Percentiles rank a stretch among this genome's conserved stretches.
Conservation (phyloP, 2,113 vertebrate genomes). For the Cyprinodon tularosa region DNA sequence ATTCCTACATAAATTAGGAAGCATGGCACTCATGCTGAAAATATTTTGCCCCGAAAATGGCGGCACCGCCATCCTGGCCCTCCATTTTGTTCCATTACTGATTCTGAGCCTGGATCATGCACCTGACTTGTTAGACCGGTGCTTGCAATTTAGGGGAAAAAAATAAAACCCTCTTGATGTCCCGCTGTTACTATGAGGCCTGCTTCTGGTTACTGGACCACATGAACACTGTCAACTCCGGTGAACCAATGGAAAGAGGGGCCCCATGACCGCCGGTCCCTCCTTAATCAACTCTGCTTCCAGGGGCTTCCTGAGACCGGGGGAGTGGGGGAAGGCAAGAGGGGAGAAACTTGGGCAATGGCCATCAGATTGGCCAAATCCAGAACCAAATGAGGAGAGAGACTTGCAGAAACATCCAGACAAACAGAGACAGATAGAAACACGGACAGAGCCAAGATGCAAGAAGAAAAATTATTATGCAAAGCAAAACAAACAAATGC, state of each 20-base stretch:
- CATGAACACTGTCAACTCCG: slow-evolving; percentile 36
- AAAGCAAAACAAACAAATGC: slow-evolving; percentile 35
- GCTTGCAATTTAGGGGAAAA: slow-evolving; percentile 63
- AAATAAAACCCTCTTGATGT: slow-evolving; percentile 21
- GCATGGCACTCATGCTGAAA: slow-evolving; percentile 56
- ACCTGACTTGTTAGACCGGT: slow-evolving; percentile 70
- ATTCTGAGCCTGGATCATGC: slow-evolving; percentile 67
- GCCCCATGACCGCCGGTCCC: slow-evolving; percentile 33
- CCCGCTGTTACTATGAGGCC: slow-evolving; percentile 67
- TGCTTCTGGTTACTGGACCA: slow-evolving; percentile 56
- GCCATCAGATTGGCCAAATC: slow-evolving; percentile 62
- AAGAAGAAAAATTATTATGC: slow-evolving; percentile 14
- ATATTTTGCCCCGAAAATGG: slow-evolving; percentile 75
- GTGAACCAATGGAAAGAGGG: slow-evolving; percentile 60
- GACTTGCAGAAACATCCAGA: slow-evolving; percentile 28
- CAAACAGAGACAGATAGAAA: slow-evolving; percentile 29
- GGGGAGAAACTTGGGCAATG: slow-evolving; percentile 38
- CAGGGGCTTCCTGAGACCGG: slow-evolving; percentile 64
- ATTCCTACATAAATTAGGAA: slow-evolving; percentile 51
- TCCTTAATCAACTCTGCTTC: slow-evolving; percentile 57
- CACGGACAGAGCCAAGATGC: slow-evolving; percentile 15
- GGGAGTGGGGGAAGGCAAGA: not conserved
- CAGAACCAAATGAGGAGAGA: slow-evolving; percentile 48
- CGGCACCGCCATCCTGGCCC: slow-evolving; percentile 56
- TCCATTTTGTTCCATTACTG: slow-evolving; percentile 74